Percentiles rank a stretch among this genome's conserved stretches.
Evolutionary conservation across 2,888 invertebrate species (phyloP).

Genomic region (Napeogenes inachia): DNA sequence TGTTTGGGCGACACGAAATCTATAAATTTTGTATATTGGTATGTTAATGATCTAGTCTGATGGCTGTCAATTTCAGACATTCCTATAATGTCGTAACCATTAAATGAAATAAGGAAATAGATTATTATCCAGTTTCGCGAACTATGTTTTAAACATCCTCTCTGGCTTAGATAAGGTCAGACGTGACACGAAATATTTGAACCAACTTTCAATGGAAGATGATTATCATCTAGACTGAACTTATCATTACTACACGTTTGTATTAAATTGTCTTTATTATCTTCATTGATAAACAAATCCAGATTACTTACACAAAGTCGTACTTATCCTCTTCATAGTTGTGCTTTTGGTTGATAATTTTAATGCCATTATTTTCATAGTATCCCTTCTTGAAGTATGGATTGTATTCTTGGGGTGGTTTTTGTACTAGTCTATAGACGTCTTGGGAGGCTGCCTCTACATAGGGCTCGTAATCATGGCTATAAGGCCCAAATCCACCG

Average conservation of each 20-base stretch:
- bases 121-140: constrained; percentile 11
- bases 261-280: too few relatives aligned
- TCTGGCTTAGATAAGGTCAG: too few relatives aligned
- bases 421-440: constrained; percentile 52
- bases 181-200: too few relatives aligned
- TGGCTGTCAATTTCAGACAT: constrained; percentile 18
- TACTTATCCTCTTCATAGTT: constrained; percentile 73
- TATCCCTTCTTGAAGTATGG: constrained; percentile 72
- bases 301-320: constrained; percentile 67
- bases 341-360: constrained; percentile 69
- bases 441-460: constrained; percentile 68
- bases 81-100: constrained; percentile 11
- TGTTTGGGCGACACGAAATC: constrained; percentile 43
- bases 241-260: too few relatives aligned
- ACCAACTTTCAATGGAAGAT: too few relatives aligned
- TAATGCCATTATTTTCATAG: constrained; percentile 73
- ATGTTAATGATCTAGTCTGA: constrained; percentile 44
- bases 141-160: neutral
- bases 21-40: constrained; percentile 45
- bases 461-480: constrained; percentile 68
- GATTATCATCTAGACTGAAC: too few relatives aligned
- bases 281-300: neutral
- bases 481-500: constrained; percentile 66
- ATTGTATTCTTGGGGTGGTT: constrained; percentile 52
- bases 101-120: constrained; percentile 26